Evolutionary conservation across 2,888 invertebrate species (phyloP), one percentile per base, ranked within the genome.

Genomic region (Monopis laevigella): DNA sequence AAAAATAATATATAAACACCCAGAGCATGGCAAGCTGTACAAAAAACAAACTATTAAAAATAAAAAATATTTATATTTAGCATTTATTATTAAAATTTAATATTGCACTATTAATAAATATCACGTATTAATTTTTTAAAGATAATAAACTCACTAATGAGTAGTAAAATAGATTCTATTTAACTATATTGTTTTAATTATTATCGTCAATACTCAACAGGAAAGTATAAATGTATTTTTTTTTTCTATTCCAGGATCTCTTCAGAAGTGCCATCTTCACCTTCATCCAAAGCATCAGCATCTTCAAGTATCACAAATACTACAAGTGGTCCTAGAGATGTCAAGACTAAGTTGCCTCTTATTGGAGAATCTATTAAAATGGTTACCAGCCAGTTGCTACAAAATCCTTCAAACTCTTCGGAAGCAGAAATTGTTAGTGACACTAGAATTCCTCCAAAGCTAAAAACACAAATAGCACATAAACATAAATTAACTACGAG

Each of bases 401-500:
- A 84, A 5, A 70, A 77, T 54, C 70, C 56, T 2, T 51, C 56
- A 1, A 77, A 72, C 42, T 50, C 59, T 13, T 62, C 73, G 1
- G 62, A 65, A 41, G 52, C 68, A 18, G 70, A 82, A 24, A 63
- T 85, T 16, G 70, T 82, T 7, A 60, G 80, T 5, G 87, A 88
- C 50, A 82, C 82, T 1, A 78, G 86, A 64, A 84, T 87, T 47
- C 86, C 87, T 13, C 86, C 87, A 3, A 86, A 82, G 62, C 56
- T 86, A 1, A 86, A 85, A 58, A 78, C 72, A 41, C 84, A 84
- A 56, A 51, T 75, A 8, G 57, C 59, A 8, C 59, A 63, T 10
- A 81, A 78, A 53, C 69, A 71, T 40, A 77, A 65, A 55, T 57
- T 66, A 2, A 77, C 74, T 58, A 73, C 69, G 8, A 67, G 73